These are phyloP conservation scores for Pyrgus malvae DNA, from an alignment of 2,888 invertebrate genomes.

Conservation along the genomic window DNA sequence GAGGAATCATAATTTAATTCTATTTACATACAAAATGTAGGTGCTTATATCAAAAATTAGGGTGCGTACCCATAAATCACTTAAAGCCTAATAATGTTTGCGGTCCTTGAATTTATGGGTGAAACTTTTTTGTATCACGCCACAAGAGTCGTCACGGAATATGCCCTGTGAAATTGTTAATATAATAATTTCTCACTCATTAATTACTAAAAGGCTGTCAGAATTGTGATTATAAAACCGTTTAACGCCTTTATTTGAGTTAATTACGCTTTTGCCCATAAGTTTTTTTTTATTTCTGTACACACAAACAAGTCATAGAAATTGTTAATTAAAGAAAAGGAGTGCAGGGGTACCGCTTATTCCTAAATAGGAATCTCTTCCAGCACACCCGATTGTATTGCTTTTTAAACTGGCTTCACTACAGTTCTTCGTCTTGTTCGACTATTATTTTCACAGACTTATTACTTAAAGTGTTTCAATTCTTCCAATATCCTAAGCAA, in stretches of 20 bases:
- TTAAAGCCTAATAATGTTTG: slow-evolving; percentile 28
- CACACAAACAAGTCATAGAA: no score
- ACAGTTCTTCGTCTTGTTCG: no score
- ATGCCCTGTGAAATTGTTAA: slow-evolving; percentile 13
- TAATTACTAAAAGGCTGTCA: slow-evolving; percentile 20
- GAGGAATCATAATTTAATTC: slow-evolving; percentile 51
- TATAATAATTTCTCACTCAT: slow-evolving; percentile 24
- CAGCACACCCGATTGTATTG: no score
- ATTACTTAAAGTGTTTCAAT: no score
- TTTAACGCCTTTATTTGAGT: slow-evolving; percentile 22
- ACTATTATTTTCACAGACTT: no score
- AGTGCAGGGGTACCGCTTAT: no score
- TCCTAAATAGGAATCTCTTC: no score
- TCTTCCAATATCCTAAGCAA: no score
- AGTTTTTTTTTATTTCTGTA: background rate
- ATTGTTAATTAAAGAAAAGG: no score
- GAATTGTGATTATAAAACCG: slow-evolving; percentile 14
- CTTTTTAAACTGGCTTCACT: no score
- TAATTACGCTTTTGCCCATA: background rate
- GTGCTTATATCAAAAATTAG: slow-evolving; percentile 39
- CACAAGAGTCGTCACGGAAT: slow-evolving; percentile 20
- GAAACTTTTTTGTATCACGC: slow-evolving; percentile 24
- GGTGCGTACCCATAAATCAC: slow-evolving; percentile 37
- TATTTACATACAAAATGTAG: slow-evolving; percentile 43
- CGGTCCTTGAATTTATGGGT: slow-evolving; percentile 23